Evolutionary conservation across 2,113 vertebrate genomes (phyloP), one percentile per base, ranked within the genome.

Genomic region (Athene noctua): DNA sequence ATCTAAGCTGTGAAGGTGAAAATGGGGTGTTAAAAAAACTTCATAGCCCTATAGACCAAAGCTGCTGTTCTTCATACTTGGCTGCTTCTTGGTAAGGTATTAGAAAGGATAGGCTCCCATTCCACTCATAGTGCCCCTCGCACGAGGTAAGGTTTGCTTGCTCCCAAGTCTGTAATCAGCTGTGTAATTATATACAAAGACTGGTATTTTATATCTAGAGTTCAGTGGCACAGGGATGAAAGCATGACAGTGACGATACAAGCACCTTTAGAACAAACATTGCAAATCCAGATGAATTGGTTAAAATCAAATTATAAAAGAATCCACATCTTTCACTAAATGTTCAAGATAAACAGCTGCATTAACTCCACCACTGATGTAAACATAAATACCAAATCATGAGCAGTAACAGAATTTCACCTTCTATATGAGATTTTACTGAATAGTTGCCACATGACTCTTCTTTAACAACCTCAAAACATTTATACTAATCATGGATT

Each of bases 41-140:
- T 38, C 34, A 22, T 17, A 72, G 34, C 34, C 30, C 29, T 46
- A 11, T 2, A 40, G 44, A 63, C 7, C 49, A 38, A 44, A 71
- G 36, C 30, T 70, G 26, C 10, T 46, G 7, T 18, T 77, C 58
- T 67, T 66, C 52, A 11, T 47, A n/a, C 34, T 14, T 32, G 21
- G 9, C 16, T 22, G n/a, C 13, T 57, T 46, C 44, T 77, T 11
- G 2, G 26, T 15, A 44, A 88, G 25, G 13, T 29, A 44, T 49
- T 44, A 44, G 23, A 40, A 71, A 59, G 20, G 29, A 57, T 6
- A 38, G 20, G 34, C 9, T 74, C 42, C 25, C 25, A 15, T 49
- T 27, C 6, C 42, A n/a, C 32, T 15, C 7, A 17, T 0, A 40
- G 11, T 34, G 36, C 23, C 27, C 15, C 23, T 58, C 0, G 1